Evolutionary conservation across 2,888 invertebrate species (phyloP).

Genomic region (Pegoplata infirma): DNA sequence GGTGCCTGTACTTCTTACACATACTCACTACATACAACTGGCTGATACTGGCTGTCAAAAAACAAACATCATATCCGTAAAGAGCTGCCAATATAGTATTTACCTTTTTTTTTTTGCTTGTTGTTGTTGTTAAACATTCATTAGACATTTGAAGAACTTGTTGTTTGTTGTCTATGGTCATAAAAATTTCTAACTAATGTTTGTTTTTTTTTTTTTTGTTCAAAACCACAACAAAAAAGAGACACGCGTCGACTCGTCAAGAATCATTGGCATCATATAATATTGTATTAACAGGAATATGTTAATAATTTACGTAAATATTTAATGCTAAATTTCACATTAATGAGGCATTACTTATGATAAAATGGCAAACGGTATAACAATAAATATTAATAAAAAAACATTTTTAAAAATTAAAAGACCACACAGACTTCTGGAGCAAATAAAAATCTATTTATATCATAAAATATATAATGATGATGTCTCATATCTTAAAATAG

Average conservation of each 20-base stretch:
- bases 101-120: conserved; percentile 4
- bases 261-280: conserved; percentile 37
- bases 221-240: neutral
- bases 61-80: conserved; percentile 46
- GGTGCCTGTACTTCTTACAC: conserved; percentile 5
- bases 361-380: neutral
- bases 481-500: no score
- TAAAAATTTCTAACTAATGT: conserved; percentile 14
- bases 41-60: conserved; percentile 41
- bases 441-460: neutral
- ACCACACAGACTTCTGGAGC: neutral
- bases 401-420: neutral
- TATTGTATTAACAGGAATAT: conserved; percentile 36
- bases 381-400: neutral
- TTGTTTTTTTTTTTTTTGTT: conserved; percentile 19
- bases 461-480: neutral
- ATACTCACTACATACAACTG: no score
- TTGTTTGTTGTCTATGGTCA: conserved; percentile 29
- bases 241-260: conserved; percentile 58
- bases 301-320: conserved; percentile 55
- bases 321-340: conserved; percentile 52
- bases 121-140: conserved; percentile 24
- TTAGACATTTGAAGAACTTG: conserved; percentile 1
- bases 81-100: conserved; percentile 50
- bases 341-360: conserved; percentile 40